Evolutionary conservation across 2,797 vertebrate genomes (phyloP).

Genomic region (Choloepus didactylus): DNA sequence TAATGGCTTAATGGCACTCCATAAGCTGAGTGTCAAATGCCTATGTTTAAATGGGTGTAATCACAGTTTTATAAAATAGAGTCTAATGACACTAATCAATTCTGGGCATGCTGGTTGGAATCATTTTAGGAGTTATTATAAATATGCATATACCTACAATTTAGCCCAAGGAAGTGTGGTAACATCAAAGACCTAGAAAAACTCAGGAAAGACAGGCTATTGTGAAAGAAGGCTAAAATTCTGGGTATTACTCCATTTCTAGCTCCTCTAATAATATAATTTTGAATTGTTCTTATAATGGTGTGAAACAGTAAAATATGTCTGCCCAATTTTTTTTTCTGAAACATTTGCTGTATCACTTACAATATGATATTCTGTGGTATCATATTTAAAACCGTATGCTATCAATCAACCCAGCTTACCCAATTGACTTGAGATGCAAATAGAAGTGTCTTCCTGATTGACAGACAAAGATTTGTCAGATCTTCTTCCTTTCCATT

Average conservation of each 20-base stretch:
- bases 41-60: constrained; percentile 59
- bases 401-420: not conserved
- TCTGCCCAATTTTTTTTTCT: not conserved
- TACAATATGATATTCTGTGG: constrained; percentile 34
- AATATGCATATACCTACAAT: constrained; percentile 49
- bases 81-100: constrained; percentile 66
- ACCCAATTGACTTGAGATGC: constrained; percentile 14
- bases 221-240: constrained; percentile 51
- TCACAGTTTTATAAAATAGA: constrained; percentile 68
- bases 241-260: not conserved
- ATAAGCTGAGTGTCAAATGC: constrained; percentile 25
- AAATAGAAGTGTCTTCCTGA: constrained; percentile 34
- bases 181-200: constrained; percentile 1
- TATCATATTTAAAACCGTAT: constrained; percentile 50
- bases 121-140: constrained; percentile 70
- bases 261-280: not conserved
- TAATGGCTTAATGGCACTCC: not conserved
- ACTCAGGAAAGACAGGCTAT: not conserved
- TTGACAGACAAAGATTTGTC: constrained; percentile 8
- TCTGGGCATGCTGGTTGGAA: not conserved
- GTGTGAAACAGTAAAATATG: constrained; percentile 13
- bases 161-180: not conserved
- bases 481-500: not conserved
- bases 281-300: constrained; percentile 20
- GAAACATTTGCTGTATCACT: not conserved